phyloP scores from a whole-genome alignment of 2,797 vertebrate genomes.

The Enteromius trimaculatus region DNA sequence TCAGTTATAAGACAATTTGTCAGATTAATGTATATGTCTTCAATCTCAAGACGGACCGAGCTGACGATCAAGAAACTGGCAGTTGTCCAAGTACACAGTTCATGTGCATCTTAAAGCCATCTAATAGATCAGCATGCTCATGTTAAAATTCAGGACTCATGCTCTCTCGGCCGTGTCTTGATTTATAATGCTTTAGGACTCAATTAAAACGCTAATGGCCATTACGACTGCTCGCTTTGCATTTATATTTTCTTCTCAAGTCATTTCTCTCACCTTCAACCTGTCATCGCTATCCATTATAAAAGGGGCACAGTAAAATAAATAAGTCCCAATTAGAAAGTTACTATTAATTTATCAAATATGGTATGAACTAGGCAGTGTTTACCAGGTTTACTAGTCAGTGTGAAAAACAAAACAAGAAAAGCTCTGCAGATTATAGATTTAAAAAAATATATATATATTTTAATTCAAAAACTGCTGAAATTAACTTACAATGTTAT shows the following conservation, averaged over 20 bases:
- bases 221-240: conserved; percentile 63
- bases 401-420: too few relatives aligned
- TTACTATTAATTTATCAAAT: neutral
- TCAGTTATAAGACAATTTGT: conserved; percentile 25
- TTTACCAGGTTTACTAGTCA: too few relatives aligned
- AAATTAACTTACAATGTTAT: too few relatives aligned
- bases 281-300: conserved; percentile 54
- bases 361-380: neutral
- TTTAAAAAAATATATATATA: too few relatives aligned
- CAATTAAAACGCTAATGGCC: conserved; percentile 67
- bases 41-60: neutral
- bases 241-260: conserved; percentile 67
- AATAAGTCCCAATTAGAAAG: neutral
- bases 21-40: conserved; percentile 22
- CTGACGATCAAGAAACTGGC: conserved; percentile 15
- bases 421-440: too few relatives aligned
- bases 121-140: conserved; percentile 19
- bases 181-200: conserved; percentile 68
- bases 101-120: conserved; percentile 14
- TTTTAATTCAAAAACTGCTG: too few relatives aligned
- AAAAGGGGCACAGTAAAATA: conserved; percentile 7
- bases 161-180: conserved; percentile 54
- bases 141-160: conserved; percentile 49
- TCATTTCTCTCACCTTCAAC: conserved; percentile 55
- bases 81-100: conserved; percentile 1